phyloP scores from a whole-genome alignment of 2,797 vertebrate species.

The Sebastiscus tertius region DNA sequence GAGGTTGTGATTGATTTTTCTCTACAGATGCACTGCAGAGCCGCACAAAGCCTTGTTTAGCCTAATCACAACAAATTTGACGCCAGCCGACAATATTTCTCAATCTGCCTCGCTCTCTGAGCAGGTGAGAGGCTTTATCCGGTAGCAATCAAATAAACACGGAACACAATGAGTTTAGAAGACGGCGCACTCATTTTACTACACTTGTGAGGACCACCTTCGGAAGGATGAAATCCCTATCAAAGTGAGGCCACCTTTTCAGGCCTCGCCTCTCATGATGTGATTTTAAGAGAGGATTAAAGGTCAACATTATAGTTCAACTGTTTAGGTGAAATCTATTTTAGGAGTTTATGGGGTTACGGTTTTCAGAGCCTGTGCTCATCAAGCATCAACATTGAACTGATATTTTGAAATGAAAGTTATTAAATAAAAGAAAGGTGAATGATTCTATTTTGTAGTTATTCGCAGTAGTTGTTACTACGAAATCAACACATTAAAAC shows the following conservation, averaged over 20 bases:
- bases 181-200: background rate
- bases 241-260: background rate
- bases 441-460: background rate
- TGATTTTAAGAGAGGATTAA: background rate
- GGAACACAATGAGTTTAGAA: background rate
- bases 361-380: background rate
- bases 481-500: background rate
- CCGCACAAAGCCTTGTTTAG: constrained; percentile 69
- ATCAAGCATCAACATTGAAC: background rate
- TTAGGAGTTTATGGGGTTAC: background rate
- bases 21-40: constrained; percentile 59
- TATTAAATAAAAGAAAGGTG: background rate
- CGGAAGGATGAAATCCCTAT: background rate
- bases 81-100: constrained; percentile 58
- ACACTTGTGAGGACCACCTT: background rate
- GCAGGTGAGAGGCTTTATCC: constrained; percentile 57
- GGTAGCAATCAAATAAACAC: constrained; percentile 28
- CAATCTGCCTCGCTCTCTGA: constrained; percentile 43
- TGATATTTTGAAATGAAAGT: background rate
- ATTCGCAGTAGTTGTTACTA: background rate
- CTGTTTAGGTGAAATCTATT: background rate
- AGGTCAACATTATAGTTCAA: background rate
- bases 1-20: constrained; percentile 77
- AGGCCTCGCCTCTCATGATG: background rate
- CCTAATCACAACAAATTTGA: constrained; percentile 78